Evolutionary conservation across 2,797 vertebrate species (phyloP), one percentile per base, ranked within the genome.

Genomic region (Catamblyrhynchus diadema): DNA sequence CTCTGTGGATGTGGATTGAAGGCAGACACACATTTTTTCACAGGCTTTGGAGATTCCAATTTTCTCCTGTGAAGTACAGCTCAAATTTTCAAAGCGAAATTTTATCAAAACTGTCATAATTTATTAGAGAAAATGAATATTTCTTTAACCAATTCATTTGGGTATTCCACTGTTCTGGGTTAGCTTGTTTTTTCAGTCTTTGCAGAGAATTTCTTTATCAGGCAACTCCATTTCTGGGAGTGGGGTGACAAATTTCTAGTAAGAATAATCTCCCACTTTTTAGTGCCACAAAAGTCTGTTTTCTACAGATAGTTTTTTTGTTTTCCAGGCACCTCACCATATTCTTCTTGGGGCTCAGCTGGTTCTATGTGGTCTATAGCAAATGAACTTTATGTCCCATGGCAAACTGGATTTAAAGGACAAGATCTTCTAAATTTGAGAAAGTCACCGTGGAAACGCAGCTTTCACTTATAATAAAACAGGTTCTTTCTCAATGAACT

Each of bases 381-480:
- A 91, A 91, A 86, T 59, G 44, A 90, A 51, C 65, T 95, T 88
- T 86, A 92, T 50, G 67, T 85, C 87, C 69, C 66, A 71, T n/a
- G 44, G 83, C 37, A 94, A 95, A 94, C 41, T 66, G 81, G 44
- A 90, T 94, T 96, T 93, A 87, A 93, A 86, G 18, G 75, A 89
- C 77, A 94, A 93, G 91, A 85, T 69, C 42, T 70, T 44, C 80
- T 66, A 67, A 70, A 91, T 70, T 44, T 72, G 72, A 69, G 71
- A 69, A 90, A 95, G 54, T 54, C 30, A 44, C 59, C 4, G 4
- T 33, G 33, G 77, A 84, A 95, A 90, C 79, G 5, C 44, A 69
- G 44, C 30, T 91, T 90, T 70, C 32, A 8, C 54, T 87, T 73
- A 3, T 9, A 57, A 42, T 41, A 33, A 51, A 86, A 35, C 2